Percentiles rank a stretch among this genome's conserved stretches.
phyloP scores from a whole-genome alignment of 2,113 vertebrate genomes.

The Eretmochelys imbricata region DNA sequence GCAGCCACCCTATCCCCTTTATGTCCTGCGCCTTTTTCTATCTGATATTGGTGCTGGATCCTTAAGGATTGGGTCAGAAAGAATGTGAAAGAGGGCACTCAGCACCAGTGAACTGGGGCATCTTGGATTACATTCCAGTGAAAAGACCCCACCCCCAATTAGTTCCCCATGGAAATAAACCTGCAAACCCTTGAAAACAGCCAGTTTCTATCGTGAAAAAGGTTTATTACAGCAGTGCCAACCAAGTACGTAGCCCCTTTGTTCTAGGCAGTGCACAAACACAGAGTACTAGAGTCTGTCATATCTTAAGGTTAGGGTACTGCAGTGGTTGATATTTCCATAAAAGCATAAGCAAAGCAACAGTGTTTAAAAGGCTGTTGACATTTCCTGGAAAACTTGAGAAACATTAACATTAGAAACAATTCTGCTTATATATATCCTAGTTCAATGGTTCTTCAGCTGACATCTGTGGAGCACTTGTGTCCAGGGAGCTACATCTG shows the following conservation, averaged over 20 bases:
- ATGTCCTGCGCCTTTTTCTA: not conserved
- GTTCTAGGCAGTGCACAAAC: not conserved
- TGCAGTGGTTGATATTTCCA: not conserved
- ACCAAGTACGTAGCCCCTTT: not conserved
- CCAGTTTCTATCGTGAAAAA: not conserved
- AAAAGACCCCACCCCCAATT: not conserved
- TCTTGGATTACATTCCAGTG: not conserved
- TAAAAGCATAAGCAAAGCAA: not conserved
- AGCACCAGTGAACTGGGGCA: not conserved
- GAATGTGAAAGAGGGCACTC: not conserved
- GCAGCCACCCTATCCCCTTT: not conserved
- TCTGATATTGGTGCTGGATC: not conserved
- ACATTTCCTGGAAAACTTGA: not conserved
- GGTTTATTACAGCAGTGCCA: not conserved
- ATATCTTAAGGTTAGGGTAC: not conserved
- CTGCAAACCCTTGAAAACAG: not conserved
- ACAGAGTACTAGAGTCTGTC: not conserved
- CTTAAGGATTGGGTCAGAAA: not conserved
- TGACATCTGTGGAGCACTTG: not conserved
- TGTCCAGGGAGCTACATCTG: not conserved
- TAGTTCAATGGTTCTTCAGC: not conserved
- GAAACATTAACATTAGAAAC: not conserved
- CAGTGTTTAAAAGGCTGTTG: not conserved
- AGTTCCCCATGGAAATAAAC: not conserved
- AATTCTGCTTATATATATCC: not conserved